Conservation (phyloP, 2,797 vertebrate species). For the Aeoliscus strigatus region DNA sequence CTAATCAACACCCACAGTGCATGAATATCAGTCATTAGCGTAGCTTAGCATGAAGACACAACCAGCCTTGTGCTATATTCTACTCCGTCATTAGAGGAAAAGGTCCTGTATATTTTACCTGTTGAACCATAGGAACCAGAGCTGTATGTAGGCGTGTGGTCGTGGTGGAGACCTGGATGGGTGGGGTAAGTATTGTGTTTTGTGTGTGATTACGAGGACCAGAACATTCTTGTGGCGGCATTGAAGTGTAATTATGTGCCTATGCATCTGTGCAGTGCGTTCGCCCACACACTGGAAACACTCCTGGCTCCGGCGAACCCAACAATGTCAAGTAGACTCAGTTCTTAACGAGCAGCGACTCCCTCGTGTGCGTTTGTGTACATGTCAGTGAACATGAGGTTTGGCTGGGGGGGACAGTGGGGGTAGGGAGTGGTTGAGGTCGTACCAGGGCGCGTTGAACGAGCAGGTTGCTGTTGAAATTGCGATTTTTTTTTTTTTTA, state of each 20-base stretch:
- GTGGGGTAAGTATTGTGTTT: slow-evolving; percentile 34
- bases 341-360: too few species aligned
- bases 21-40: too few species aligned
- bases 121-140: too few species aligned
- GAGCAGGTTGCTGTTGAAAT: slow-evolving; percentile 7
- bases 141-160: too few species aligned
- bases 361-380: slow-evolving; percentile 13
- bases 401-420: slow-evolving; percentile 4
- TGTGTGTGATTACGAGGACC: slow-evolving; percentile 38
- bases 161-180: too few species aligned
- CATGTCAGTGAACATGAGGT: slow-evolving; percentile 14
- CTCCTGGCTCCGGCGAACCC: slow-evolving; percentile 26
- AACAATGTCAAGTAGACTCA: slow-evolving; percentile 41
- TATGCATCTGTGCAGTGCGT: slow-evolving; percentile 24
- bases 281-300: slow-evolving; percentile 25
- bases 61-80: too few species aligned
- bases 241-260: slow-evolving; percentile 53
- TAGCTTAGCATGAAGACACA: too few species aligned
- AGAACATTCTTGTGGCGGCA: slow-evolving; percentile 55
- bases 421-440: slow-evolving; percentile 2
- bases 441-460: slow-evolving; percentile 15
- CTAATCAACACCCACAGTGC: too few species aligned
- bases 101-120: too few species aligned
- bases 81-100: too few species aligned
- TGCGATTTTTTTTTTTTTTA: background rate